Evolutionary conservation across 2,113 vertebrate genomes (phyloP).

Genomic region (Dipodomys ordii): DNA sequence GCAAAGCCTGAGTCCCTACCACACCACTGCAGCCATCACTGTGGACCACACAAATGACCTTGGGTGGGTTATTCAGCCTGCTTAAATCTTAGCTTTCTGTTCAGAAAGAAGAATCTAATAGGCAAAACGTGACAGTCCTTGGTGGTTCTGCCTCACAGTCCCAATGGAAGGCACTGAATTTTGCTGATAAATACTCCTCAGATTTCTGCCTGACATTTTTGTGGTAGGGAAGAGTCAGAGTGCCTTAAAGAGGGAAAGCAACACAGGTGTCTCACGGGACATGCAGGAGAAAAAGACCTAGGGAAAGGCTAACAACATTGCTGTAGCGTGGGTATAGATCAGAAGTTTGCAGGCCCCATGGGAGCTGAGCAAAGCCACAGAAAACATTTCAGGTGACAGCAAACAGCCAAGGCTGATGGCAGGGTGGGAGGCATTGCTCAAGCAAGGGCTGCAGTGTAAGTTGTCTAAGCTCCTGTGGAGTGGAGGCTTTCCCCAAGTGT

Average conservation of each 20-base stretch:
- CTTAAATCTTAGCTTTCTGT: not conserved
- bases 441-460: not conserved
- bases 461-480: not conserved
- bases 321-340: not conserved
- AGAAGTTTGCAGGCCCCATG: not conserved
- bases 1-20: not conserved
- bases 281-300: not conserved
- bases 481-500: not conserved
- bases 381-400: not conserved
- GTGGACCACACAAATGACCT: not conserved
- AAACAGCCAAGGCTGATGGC: not conserved
- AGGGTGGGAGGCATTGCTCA: not conserved
- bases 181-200: constrained; percentile 13
- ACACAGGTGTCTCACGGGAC: rapidly evolving
- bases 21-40: not conserved
- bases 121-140: not conserved
- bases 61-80: not conserved
- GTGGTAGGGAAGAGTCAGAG: not conserved
- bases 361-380: not conserved
- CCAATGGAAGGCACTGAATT: not conserved
- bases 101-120: not conserved
- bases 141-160: not conserved
- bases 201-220: not conserved
- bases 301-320: not conserved
- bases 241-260: not conserved